Base-by-base conservation (phyloP, 2,888 invertebrate genomes). In the Oegoconia quadripuncta region DNA sequence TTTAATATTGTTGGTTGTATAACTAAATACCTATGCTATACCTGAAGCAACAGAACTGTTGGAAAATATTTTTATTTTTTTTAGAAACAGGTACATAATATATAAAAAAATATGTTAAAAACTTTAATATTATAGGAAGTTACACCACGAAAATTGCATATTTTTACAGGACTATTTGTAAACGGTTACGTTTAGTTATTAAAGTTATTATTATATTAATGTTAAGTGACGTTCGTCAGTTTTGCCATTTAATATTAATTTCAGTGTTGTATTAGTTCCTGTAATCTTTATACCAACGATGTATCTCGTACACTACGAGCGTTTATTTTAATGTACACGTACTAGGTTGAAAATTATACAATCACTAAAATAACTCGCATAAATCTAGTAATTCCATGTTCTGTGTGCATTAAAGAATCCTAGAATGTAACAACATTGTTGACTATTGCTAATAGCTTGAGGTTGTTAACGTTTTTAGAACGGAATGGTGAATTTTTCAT, bases 391-490 rank as follows among this genome's bases (percentile, higher is more conserved):
- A 65, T 74, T 39, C 65, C 74, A 77, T 72, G 64, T 77, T 83
- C 77, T 67, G 82, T 83, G 84, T 84, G 86, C 77, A 81, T 79
- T 75, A 68, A 72, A n/a, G n/a, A 74, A 73, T 78, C 68, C 74
- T 87, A 86, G 84, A 69, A 74, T 81, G 37, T 73, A 83, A 79
- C 84, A 83, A 79, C 81, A 87, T 87, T 87, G 87, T 87, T 87
- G 86, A 87, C 84, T 87, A 86, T 83, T 87, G 86, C 87, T 87
- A 84, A 82, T 86, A 84, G 87, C 87, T 86, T 87, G 86, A 84
- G 82, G 81, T 86, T 87, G 87, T 87, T 87, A 80, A 78, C 76
- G 81, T 82, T 86, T 84, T 81, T 86, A 87, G 87, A 83, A 81
- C 76, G 79, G 71, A 74, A 80, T 69, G 74, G 71, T 77, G 80